Evolutionary conservation across 2,797 vertebrate species (phyloP), one percentile per base, ranked within the genome.

Genomic region (Catostomus latipinnis): DNA sequence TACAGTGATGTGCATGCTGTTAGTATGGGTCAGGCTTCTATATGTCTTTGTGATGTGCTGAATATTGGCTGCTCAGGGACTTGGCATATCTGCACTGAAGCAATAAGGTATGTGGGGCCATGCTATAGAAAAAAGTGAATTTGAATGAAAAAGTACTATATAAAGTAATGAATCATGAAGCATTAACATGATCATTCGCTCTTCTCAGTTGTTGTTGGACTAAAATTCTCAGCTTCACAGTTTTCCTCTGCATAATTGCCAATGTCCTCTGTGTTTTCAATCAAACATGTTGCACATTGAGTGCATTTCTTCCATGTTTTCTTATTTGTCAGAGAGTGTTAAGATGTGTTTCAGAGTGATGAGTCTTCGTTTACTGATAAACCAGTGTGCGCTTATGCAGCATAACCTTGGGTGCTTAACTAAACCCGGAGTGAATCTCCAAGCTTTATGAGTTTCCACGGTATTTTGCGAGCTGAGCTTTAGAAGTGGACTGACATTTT

Each of bases 401-500:
- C 74, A 71, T 65, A 71, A 81, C 73, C 52, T 45, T 52, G 12
- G 46, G 56, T 0, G 67, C 78, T 65, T 66, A 34, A 71, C 66
- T 18, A 76, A 65, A 43, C 73, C 16, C 11, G 4, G 53, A 71
- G 13, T 58, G 60, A 57, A 72, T 57, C 16, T 50, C 7, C 2
- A n/a, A 49, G 67, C 67, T 78, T 78, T 71, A 16, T 53, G 34
- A 5, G 49, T 63, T 76, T 63, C 67, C 50, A n/a, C 58, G 74
- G 48, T 57, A 14, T 60, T 71, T 52, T 53, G 14, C n/a, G 71
- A 73, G 54, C 11, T 13, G 50, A 69, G 63, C 65, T 74, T 73
- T 65, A 67, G n/a, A 67, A 66, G 71, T 67, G 78, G 45, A 76
- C 43, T 81, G 80, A 75, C 80, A 71, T 75, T 81, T 81, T 61